Conservation (phyloP, 2,888 invertebrate genomes). For the Lymantria monacha region DNA sequence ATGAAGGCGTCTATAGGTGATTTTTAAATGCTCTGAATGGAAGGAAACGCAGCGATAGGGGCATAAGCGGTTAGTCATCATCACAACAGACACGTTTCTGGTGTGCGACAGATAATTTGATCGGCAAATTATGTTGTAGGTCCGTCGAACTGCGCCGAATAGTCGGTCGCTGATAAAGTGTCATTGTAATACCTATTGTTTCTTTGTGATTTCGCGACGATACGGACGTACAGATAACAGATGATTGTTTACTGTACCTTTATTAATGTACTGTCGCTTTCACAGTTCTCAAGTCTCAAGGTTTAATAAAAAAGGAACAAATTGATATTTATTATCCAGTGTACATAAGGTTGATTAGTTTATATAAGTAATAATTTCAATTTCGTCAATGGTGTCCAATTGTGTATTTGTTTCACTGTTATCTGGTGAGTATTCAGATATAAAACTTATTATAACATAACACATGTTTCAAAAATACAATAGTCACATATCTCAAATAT, state of each 20-base stretch:
- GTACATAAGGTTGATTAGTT: constrained; percentile 14
- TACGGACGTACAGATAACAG: constrained; percentile 62
- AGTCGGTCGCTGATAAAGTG: constrained; percentile 56
- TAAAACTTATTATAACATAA: no score
- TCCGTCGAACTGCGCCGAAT: constrained; percentile 53
- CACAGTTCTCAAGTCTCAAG: constrained; percentile 42
- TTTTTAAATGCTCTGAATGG: constrained; percentile 50
- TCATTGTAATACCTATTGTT: constrained; percentile 59
- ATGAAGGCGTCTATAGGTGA: constrained; percentile 66
- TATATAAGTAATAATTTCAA: constrained; percentile 22
- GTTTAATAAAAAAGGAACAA: constrained; percentile 27
- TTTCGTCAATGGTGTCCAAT: constrained; percentile 65
- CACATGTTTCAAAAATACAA: no score
- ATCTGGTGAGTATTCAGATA: constrained; percentile 47
- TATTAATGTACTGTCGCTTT: constrained; percentile 42
- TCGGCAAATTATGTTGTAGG: constrained; percentile 46
- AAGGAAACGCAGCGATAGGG: constrained; percentile 64
- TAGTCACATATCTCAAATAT: no score
- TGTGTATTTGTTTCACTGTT: constrained; percentile 68
- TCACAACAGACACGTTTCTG: constrained; percentile 61
- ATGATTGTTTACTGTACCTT: constrained; percentile 61
- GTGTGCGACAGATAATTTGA: constrained; percentile 50
- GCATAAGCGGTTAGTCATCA: constrained; percentile 76
- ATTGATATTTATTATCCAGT: constrained; percentile 15
- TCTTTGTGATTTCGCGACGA: constrained; percentile 71